These are phyloP conservation scores for Ctenochaetus hawaiiensis DNA, from an alignment of 2,797 vertebrate species.

Conservation along the genomic window DNA sequence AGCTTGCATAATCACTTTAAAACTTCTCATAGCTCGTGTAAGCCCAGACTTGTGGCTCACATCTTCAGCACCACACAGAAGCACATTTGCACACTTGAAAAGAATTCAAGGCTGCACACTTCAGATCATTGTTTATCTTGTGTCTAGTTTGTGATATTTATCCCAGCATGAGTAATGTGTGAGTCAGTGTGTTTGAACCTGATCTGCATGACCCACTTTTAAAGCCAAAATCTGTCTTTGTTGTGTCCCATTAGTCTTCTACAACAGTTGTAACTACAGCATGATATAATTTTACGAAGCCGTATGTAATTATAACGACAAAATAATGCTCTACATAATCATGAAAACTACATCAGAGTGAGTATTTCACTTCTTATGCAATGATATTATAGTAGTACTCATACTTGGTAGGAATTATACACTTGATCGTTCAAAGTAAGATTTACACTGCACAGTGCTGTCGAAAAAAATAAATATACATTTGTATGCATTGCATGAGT, in stretches of 20 bases:
- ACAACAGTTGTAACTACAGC: constrained; percentile 34
- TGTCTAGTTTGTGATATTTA: constrained; percentile 48
- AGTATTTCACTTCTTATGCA: background rate
- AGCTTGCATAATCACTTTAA: constrained; percentile 28
- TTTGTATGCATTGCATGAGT: background rate
- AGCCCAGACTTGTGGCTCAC: constrained; percentile 35
- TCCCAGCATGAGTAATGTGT: constrained; percentile 51
- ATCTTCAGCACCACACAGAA: constrained; percentile 27
- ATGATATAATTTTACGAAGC: constrained; percentile 26
- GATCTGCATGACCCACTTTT: constrained; percentile 61
- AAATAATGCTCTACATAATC: constrained; percentile 29
- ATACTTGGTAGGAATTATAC: background rate
- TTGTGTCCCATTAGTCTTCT: constrained; percentile 46
- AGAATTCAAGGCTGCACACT: constrained; percentile 19
- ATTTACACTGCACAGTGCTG: background rate
- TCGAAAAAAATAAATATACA: background rate
- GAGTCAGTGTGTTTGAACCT: constrained; percentile 61
- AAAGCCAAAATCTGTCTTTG: constrained; percentile 50
- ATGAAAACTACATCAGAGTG: background rate
- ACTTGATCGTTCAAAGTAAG: background rate
- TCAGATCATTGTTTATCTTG: constrained; percentile 50
- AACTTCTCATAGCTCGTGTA: constrained; percentile 31
- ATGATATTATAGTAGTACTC: background rate
- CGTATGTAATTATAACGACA: constrained; percentile 27
- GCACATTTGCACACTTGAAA: constrained; percentile 39